Percentiles rank a stretch among this genome's conserved stretches.
These are phyloP conservation scores for Lydus trimaculatus DNA, from an alignment of 2,888 invertebrate genomes.

Conservation along the genomic window DNA sequence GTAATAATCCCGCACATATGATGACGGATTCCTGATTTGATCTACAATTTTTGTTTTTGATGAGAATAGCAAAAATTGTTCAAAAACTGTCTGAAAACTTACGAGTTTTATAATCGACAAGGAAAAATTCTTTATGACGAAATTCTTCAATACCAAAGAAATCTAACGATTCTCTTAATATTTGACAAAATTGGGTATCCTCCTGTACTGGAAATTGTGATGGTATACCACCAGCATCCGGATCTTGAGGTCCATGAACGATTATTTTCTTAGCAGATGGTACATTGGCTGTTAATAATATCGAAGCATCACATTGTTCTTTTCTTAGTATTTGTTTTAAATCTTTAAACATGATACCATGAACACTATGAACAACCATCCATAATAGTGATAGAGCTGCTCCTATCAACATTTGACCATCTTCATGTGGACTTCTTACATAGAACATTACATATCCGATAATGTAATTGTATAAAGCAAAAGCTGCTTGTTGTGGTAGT, in stretches of 20 bases:
- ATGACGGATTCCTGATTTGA: constrained; percentile 94
- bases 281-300: constrained; percentile 97
- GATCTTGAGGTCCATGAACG: constrained; percentile 91
- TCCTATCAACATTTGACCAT: constrained; percentile 92
- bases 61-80: not conserved
- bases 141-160: constrained; percentile 96
- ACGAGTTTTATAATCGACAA: constrained; percentile 99
- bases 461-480: constrained; percentile 97
- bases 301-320: constrained; percentile 98
- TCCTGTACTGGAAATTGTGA: constrained; percentile 98
- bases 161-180: constrained; percentile 93
- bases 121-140: constrained; percentile 87
- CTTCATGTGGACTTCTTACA: constrained; percentile 94
- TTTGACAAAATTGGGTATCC: constrained; percentile 94
- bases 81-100: constrained; percentile 57
- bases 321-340: constrained; percentile 97
- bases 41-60: constrained; percentile 66
- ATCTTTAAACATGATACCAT: constrained; percentile 99
- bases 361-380: constrained; percentile 99
- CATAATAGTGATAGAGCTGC: constrained; percentile 94
- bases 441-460: constrained; percentile 99
- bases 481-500: constrained; percentile 96
- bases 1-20: constrained; percentile 91
- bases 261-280: constrained; percentile 99
- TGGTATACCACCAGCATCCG: constrained; percentile 93